Percentiles rank a stretch among this genome's conserved stretches.
phyloP scores from a whole-genome alignment of 2,113 vertebrate species.

The Nymphicus hollandicus region DNA sequence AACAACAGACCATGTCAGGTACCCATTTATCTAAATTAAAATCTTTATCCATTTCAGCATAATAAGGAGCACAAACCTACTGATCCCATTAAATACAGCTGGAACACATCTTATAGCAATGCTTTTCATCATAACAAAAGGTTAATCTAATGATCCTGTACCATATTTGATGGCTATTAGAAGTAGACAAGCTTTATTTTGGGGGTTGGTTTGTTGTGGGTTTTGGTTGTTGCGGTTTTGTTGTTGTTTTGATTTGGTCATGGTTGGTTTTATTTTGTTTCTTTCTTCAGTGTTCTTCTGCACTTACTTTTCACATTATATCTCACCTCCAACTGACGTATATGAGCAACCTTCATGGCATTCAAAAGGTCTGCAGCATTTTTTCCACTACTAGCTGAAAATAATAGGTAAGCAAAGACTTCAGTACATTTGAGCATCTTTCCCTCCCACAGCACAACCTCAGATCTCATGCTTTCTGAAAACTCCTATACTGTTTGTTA shows the following conservation, averaged over 20 bases:
- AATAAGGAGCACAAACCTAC: background rate
- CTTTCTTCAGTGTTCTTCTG: background rate
- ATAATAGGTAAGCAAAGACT: background rate
- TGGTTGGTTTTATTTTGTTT: background rate
- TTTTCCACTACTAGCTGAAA: background rate
- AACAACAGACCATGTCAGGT: background rate
- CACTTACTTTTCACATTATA: background rate
- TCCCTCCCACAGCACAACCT: background rate
- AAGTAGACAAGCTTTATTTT: background rate
- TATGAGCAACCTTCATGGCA: background rate
- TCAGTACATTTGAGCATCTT: background rate
- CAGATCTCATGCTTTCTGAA: background rate
- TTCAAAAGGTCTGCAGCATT: background rate
- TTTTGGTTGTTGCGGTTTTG: background rate
- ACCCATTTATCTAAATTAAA: slow-evolving; percentile 51
- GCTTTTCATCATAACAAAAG: slow-evolving; percentile 9
- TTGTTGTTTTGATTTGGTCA: background rate
- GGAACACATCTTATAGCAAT: slow-evolving; percentile 19
- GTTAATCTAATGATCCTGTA: slow-evolving; percentile 40
- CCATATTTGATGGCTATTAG: background rate
- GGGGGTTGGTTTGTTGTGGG: background rate
- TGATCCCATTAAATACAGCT: slow-evolving; percentile 33
- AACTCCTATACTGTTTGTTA: background rate
- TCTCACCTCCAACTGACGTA: background rate
- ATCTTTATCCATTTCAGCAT: background rate